A percentile compares a stretch with the other conserved stretches of the same genome.
Evolutionary conservation across 2,797 vertebrate genomes (phyloP).

Genomic region (Xenopus petersii): DNA sequence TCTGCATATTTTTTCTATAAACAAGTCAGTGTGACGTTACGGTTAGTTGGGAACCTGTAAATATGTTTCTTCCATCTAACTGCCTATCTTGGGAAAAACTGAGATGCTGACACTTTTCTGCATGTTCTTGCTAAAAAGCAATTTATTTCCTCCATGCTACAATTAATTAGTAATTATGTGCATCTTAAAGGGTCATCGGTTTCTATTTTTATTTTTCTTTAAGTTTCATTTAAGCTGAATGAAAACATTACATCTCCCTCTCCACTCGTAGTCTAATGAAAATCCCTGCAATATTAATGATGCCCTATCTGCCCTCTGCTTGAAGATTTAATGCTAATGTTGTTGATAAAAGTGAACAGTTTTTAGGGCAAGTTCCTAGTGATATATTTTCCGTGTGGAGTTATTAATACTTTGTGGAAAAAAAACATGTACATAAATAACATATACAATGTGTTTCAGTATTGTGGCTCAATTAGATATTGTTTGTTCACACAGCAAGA

Average conservation of each 20-base stretch:
- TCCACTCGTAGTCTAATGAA: conserved; percentile 1
- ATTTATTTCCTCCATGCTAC: neutral
- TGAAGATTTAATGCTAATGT: neutral
- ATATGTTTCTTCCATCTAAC: neutral
- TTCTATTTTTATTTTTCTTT: neutral
- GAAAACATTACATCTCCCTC: neutral
- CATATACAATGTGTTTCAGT: neutral
- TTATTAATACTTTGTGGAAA: too few species aligned
- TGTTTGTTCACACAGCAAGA: too few species aligned
- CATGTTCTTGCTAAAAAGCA: conserved; percentile 2
- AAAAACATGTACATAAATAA: too few species aligned
- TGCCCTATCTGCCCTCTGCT: neutral
- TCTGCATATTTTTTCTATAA: too few species aligned
- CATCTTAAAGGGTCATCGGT: neutral
- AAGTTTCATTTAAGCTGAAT: neutral
- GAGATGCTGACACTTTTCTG: neutral
- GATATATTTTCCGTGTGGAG: too few species aligned
- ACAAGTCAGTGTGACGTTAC: neutral
- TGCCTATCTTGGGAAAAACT: neutral
- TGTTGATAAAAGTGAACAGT: neutral
- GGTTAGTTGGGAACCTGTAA: neutral
- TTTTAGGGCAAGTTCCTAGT: neutral
- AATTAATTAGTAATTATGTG: conserved; percentile 9
- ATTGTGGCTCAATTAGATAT: too few species aligned
- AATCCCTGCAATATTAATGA: conserved; percentile 2